Base-by-base conservation (phyloP, 1,140 invertebrate genomes). In the Diorhabda sublineata region DNA sequence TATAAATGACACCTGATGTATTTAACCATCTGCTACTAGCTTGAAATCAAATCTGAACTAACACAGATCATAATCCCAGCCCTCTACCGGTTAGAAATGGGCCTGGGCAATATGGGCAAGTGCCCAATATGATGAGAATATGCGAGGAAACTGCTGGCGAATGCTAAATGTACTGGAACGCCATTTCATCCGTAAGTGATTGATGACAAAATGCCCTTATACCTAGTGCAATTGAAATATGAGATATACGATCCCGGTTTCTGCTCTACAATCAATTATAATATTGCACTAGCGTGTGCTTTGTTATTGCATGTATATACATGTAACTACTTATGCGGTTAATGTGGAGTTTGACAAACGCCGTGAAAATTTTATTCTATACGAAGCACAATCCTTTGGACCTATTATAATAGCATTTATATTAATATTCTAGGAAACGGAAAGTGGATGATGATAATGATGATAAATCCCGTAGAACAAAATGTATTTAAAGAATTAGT, bases 151-250 rank as follows among this genome's bases (percentile, higher is more conserved):
- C 76, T 72, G 73, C 74, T 72, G 77, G 69, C 71, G 72, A 74
- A 79, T 77, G 79, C 77, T 80, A 79, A 80, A 80, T 80, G 79
- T 80, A 80, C 75, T 78, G 79, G 79, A 80, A 80, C 76, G 79
- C 78, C 75, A 78, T 75, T 70, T 75, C 78, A 79, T 76, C 78
- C 79, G 79, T 79, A 73, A 80, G 78, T 79, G 79, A 80, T 80
- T 77, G 79, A 80, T 80, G 77, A 73, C 73, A 74, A 71, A 75
- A 78, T 76, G 76, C 78, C 77, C 79, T 78, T 78, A 73, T 75
- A 77, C 76, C 77, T 77, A 78, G 69, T 73, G 78, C 76, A 80
- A 80, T 80, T 80, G 79, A 79, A 78, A 79, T 80, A 77, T 77
- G 76, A 74, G 73, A 74, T 72, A 72, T 72, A 72, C 68, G 73